Evolutionary conservation across 2,797 vertebrate genomes (phyloP).

Genomic region (Liparis tanakae): DNA sequence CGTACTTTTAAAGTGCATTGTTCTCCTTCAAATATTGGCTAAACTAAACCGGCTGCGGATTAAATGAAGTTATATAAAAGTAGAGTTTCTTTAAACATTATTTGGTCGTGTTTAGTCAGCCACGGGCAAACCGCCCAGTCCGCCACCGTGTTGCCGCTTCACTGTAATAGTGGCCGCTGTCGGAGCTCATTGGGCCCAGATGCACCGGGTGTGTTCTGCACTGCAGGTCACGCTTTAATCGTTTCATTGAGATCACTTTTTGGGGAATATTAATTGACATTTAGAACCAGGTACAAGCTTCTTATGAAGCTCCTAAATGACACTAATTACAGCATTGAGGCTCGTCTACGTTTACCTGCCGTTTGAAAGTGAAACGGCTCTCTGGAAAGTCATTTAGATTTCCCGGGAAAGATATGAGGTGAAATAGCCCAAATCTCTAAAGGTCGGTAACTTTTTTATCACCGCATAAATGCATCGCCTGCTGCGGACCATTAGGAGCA

Average conservation of each 20-base stretch:
- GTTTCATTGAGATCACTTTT: not conserved
- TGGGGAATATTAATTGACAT: not conserved
- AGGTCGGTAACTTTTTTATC: not conserved
- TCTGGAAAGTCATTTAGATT: not conserved
- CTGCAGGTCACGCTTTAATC: not conserved
- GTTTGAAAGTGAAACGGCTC: not conserved
- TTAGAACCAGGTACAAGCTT: not conserved
- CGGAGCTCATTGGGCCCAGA: not conserved
- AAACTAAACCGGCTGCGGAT: not conserved
- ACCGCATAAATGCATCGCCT: not conserved
- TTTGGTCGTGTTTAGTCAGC: slow-evolving; percentile 3
- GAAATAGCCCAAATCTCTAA: not conserved
- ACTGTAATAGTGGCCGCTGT: not conserved
- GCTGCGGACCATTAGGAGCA: not conserved
- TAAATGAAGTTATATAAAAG: too few relatives aligned
- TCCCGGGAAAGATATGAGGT: not conserved
- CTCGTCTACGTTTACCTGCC: not conserved
- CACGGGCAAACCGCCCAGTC: not conserved
- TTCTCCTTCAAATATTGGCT: too few relatives aligned
- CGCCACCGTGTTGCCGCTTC: too few relatives aligned
- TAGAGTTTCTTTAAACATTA: not conserved
- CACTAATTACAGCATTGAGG: too few relatives aligned
- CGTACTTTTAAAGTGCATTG: not conserved
- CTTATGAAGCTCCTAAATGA: not conserved
- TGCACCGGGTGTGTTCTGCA: not conserved